A percentile compares a stretch with the other conserved stretches of the same genome.
phyloP scores from a whole-genome alignment of 2,888 invertebrate genomes.

The Nephrocerus scutellatus region DNA sequence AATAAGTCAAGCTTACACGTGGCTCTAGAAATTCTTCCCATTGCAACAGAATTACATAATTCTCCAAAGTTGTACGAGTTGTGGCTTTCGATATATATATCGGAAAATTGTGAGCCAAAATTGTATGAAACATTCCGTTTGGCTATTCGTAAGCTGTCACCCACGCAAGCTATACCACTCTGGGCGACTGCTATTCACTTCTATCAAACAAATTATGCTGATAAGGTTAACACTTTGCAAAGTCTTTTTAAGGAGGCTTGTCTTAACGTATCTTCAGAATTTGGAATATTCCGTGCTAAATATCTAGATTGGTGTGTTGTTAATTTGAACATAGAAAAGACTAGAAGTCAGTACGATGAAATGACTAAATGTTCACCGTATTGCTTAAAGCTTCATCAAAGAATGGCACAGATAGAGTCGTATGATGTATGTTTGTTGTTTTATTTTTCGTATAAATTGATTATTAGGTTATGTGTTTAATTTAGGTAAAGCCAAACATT shows the following conservation, averaged over 20 bases:
- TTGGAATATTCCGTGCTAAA: conserved; percentile 32
- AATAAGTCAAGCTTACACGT: no score
- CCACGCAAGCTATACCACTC: conserved; percentile 26
- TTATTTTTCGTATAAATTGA: no score
- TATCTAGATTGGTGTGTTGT: conserved; percentile 34
- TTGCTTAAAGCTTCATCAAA: conserved; percentile 55
- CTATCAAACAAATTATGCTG: conserved; percentile 33
- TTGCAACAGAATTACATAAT: conserved; percentile 47
- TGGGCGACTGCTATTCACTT: conserved; percentile 37
- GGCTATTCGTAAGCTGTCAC: conserved; percentile 32
- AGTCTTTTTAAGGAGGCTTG: conserved; percentile 35
- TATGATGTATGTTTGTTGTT: no score
- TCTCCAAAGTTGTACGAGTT: conserved; percentile 52
- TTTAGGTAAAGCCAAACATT: conserved; percentile 42
- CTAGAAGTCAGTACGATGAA: conserved; percentile 57
- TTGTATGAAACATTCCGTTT: conserved; percentile 46
- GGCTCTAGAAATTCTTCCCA: conserved; percentile 34
- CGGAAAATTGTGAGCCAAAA: conserved; percentile 43
- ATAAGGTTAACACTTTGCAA: conserved; percentile 27
- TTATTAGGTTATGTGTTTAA: conserved; percentile 20
- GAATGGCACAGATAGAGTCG: conserved; percentile 54
- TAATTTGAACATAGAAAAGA: conserved; percentile 47
- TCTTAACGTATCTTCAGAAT: conserved; percentile 28
- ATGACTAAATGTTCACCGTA: conserved; percentile 55
- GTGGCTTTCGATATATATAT: conserved; percentile 48